Percentiles rank a stretch among this genome's conserved stretches.
Conservation (phyloP, 1,140 invertebrate genomes). For the Apis florea region DNA sequence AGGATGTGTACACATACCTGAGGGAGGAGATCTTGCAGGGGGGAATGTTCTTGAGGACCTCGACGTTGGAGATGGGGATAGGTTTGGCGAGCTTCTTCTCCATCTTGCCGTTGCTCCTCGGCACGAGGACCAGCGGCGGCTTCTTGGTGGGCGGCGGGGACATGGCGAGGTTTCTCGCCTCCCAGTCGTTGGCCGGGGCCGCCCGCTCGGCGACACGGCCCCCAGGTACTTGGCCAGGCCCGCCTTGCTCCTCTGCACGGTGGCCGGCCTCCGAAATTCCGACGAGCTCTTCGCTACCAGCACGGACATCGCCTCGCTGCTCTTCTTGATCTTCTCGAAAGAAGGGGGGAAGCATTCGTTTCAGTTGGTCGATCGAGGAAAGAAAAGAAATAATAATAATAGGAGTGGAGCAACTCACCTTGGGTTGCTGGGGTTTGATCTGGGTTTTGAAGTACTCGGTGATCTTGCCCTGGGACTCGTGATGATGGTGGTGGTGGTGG, state of each 20-base stretch:
- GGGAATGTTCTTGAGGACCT: constrained; percentile 67
- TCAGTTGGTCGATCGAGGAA: constrained; percentile 33
- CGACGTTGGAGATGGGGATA: constrained; percentile 69
- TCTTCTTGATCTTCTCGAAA: constrained; percentile 73
- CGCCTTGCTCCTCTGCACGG: constrained; percentile 76
- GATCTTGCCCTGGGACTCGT: constrained; percentile 84
- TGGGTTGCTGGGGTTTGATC: constrained; percentile 84
- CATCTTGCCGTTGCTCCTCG: constrained; percentile 68
- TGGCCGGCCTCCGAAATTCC: constrained; percentile 76
- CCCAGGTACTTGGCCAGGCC: constrained; percentile 76
- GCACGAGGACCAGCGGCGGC: constrained; percentile 63
- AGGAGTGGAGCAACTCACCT: constrained; percentile 60
- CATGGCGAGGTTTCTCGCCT: constrained; percentile 65
- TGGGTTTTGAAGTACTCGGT: constrained; percentile 91
- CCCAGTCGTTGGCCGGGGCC: constrained; percentile 68
- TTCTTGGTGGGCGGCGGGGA: constrained; percentile 65
- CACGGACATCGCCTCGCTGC: constrained; percentile 72
- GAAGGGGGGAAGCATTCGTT: too few relatives aligned
- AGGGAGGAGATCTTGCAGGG: constrained; percentile 72
- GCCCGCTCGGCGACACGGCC: constrained; percentile 54
- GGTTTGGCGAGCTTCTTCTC: constrained; percentile 72
- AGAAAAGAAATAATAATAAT: too few relatives aligned
- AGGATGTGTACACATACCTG: constrained; percentile 42
- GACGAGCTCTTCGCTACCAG: constrained; percentile 74
- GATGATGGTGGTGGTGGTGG: constrained; percentile 37